A percentile compares a stretch with the other conserved stretches of the same genome.
These are phyloP conservation scores for Oreochromis aureus DNA, from an alignment of 2,113 vertebrate genomes.

Conservation along the genomic window DNA sequence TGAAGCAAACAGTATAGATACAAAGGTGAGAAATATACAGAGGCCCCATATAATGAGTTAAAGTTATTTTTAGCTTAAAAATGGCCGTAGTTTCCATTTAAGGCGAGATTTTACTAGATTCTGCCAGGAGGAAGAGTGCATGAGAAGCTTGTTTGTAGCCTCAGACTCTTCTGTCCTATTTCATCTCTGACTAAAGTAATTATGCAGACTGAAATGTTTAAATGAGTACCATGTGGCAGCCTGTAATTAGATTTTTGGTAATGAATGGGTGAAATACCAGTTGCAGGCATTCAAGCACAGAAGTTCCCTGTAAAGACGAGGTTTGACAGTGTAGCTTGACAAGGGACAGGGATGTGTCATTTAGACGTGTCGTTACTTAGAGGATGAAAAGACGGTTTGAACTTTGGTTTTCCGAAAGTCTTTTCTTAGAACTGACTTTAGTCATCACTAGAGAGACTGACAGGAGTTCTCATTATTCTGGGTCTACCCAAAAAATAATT, in stretches of 20 bases:
- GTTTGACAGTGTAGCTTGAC: background rate
- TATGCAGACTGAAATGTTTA: slow-evolving; percentile 21
- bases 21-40: background rate
- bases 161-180: slow-evolving; percentile 3
- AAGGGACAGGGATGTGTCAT: background rate
- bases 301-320: background rate
- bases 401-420: background rate
- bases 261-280: slow-evolving; percentile 53
- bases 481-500: background rate
- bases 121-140: background rate
- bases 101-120: background rate
- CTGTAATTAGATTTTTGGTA: slow-evolving; percentile 65
- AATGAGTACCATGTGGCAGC: slow-evolving; percentile 40
- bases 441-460: background rate
- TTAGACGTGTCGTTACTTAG: background rate
- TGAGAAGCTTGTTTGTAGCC: background rate
- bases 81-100: background rate
- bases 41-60: background rate
- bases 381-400: background rate
- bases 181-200: slow-evolving; percentile 36
- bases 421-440: background rate
- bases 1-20: background rate
- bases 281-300: background rate
- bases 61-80: background rate
- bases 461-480: background rate